These are phyloP conservation scores for Macaria liturata DNA, from an alignment of 2,888 invertebrate species.

Conservation along the genomic window DNA sequence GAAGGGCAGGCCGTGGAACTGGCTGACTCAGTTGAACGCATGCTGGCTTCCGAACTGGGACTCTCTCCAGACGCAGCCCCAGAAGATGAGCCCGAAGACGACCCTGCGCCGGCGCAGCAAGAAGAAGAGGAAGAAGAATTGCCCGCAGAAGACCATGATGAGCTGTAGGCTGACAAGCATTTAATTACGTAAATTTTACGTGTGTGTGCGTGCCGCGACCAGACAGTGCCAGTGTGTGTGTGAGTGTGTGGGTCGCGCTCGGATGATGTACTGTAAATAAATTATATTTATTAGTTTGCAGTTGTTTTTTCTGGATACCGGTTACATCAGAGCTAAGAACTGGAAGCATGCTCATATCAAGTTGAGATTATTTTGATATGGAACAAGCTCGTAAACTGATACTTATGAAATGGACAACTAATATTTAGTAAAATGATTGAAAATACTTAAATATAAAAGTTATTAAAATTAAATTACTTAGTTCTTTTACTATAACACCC, in stretches of 20 bases:
- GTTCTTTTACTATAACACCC: too few species aligned
- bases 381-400: too few species aligned
- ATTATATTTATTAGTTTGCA: constrained; percentile 37
- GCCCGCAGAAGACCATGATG: constrained; percentile 54
- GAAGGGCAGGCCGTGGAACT: constrained; percentile 87
- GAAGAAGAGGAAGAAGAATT: constrained; percentile 33
- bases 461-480: too few species aligned
- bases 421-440: too few species aligned
- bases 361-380: too few species aligned
- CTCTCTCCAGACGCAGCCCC: constrained; percentile 86
- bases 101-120: constrained; percentile 24
- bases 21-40: constrained; percentile 94
- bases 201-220: constrained; percentile 3
- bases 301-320: too few species aligned
- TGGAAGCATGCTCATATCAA: too few species aligned
- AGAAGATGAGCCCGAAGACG: constrained; percentile 42
- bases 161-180: constrained; percentile 45
- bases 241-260: constrained; percentile 1
- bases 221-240: neutral
- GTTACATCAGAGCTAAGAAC: too few species aligned
- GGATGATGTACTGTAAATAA: constrained; percentile 36
- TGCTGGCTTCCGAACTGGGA: constrained; percentile 92
- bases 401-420: too few species aligned
- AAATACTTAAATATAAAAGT: too few species aligned
- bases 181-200: neutral